A percentile compares a stretch with the other conserved stretches of the same genome.
These are phyloP conservation scores for Archips xylosteana DNA, from an alignment of 2,888 invertebrate species.

Conservation along the genomic window DNA sequence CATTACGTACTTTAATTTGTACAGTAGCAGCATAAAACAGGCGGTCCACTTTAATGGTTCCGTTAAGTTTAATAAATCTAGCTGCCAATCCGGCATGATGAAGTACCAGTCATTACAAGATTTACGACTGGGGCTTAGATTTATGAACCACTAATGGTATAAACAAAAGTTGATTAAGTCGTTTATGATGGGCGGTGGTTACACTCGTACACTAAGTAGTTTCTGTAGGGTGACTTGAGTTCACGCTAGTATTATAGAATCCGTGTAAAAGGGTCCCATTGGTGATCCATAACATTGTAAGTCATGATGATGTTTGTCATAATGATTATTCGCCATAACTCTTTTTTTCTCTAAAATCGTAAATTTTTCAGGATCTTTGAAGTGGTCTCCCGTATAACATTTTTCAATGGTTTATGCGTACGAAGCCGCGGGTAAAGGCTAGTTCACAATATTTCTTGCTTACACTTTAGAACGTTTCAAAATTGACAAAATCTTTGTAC, in stretches of 20 bases:
- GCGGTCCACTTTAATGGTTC: not conserved
- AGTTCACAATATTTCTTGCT: not conserved
- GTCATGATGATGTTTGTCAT: no score
- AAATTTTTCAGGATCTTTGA: no score
- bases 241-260: not conserved
- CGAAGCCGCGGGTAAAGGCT: no score
- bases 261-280: not conserved
- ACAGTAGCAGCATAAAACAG: not conserved
- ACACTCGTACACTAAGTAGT: slow-evolving; percentile 15
- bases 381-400: no score
- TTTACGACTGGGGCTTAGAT: slow-evolving; percentile 26
- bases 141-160: slow-evolving; percentile 36
- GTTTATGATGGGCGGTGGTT: slow-evolving; percentile 16
- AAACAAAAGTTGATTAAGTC: slow-evolving; percentile 32
- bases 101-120: slow-evolving; percentile 33
- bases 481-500: not conserved
- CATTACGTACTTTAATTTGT: not conserved
- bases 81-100: slow-evolving; percentile 31
- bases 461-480: not conserved
- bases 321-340: no score
- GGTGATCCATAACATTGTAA: no score
- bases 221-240: not conserved
- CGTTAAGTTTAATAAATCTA: slow-evolving; percentile 17
- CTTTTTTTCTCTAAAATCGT: no score
- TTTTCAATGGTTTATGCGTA: no score